These are phyloP conservation scores for Alouatta palliata DNA, from an alignment of 2,113 vertebrate species.

Conservation along the genomic window DNA sequence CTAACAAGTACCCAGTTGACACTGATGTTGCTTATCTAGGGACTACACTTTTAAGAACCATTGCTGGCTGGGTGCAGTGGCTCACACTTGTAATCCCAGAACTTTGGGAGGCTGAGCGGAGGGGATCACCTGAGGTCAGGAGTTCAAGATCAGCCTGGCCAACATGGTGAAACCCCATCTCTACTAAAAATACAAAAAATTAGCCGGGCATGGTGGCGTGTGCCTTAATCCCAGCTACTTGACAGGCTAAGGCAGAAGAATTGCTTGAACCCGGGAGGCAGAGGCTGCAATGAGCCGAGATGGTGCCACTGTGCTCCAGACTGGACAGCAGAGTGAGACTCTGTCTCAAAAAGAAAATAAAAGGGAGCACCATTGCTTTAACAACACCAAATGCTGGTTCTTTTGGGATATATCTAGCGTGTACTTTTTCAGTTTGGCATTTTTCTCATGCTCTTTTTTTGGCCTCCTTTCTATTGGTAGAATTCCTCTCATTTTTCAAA, in stretches of 20 bases:
- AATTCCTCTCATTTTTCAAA: neutral
- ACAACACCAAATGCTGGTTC: neutral
- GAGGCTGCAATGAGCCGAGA: no score
- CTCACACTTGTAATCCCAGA: no score
- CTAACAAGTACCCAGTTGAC: neutral
- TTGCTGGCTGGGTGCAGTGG: neutral
- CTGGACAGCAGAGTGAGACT: no score
- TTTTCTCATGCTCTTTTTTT: neutral
- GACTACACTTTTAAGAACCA: neutral
- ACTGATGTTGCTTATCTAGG: neutral
- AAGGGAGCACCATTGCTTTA: neutral
- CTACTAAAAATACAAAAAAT: neutral
- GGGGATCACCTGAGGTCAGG: no score
- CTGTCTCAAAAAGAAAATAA: no score
- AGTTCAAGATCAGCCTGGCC: no score
- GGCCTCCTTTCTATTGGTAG: neutral
- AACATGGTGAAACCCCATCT: no score
- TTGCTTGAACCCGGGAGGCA: no score
- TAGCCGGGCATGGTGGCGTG: fast-evolving
- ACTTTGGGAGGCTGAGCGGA: no score
- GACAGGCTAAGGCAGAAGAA: no score
- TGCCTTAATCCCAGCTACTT: no score
- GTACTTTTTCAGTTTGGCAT: neutral
- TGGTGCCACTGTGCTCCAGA: no score
- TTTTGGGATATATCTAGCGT: neutral